Conservation (phyloP, 2,797 vertebrate species). For the Ctenochaetus hawaiiensis region DNA sequence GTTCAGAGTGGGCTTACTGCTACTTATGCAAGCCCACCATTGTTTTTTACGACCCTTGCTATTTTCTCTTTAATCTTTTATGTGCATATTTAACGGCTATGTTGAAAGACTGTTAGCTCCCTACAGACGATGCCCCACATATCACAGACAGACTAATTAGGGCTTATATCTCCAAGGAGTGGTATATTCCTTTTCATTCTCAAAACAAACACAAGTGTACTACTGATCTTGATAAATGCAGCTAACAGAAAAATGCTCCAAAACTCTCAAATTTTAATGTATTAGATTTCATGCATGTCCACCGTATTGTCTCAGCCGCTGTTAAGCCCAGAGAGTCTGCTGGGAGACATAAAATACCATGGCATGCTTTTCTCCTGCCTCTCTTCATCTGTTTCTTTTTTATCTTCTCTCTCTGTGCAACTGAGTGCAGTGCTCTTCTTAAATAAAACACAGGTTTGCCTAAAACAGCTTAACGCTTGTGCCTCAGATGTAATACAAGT, state of each 20-base stretch:
- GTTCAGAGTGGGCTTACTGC: background rate
- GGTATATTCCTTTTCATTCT: conserved; percentile 48
- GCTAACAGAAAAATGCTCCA: background rate
- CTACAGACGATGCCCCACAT: conserved; percentile 69
- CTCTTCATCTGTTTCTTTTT: conserved; percentile 23
- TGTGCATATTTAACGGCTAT: conserved; percentile 77
- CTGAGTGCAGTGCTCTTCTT: background rate
- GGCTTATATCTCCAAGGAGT: conserved; percentile 53
- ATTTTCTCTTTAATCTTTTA: conserved; percentile 81
- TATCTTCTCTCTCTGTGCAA: conserved; percentile 12
- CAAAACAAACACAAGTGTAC: conserved; percentile 61
- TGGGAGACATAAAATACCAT: background rate
- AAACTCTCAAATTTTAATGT: background rate
- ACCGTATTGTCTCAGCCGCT: background rate
- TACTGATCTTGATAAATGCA: conserved; percentile 44
- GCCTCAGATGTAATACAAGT: background rate
- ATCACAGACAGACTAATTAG: conserved; percentile 77
- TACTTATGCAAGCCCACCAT: conserved; percentile 24
- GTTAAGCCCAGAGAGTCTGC: background rate
- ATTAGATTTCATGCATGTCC: background rate
- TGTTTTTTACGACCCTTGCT: conserved; percentile 51
- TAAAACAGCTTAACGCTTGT: conserved; percentile 28
- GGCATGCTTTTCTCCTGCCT: background rate
- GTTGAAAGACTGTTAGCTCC: conserved; percentile 65
- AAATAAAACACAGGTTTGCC: conserved; percentile 37